Conservation (phyloP, 2,113 vertebrate species). For the Micronycteris hirsuta region DNA sequence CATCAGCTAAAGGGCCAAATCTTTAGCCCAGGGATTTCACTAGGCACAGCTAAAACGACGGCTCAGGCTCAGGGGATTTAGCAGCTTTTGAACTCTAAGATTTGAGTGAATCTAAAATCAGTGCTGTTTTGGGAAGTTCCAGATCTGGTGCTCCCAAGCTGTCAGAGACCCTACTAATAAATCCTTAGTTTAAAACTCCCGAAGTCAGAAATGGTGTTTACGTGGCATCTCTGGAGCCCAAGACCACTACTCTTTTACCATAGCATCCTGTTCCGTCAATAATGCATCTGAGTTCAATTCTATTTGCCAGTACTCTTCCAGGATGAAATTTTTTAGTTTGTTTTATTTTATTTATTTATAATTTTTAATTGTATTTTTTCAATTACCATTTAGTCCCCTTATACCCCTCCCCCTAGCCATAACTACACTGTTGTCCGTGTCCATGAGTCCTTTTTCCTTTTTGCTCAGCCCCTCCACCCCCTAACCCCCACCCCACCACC, state of each 20-base stretch:
- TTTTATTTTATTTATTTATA: too few species aligned
- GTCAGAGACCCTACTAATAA: neutral
- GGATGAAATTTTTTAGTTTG: neutral
- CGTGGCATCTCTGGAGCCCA: neutral
- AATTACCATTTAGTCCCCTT: too few species aligned
- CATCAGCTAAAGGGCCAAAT: conserved; percentile 53
- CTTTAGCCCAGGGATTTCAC: conserved; percentile 34
- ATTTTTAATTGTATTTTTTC: too few species aligned
- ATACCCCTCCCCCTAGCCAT: too few species aligned
- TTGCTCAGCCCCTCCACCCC: too few species aligned
- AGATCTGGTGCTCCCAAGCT: neutral
- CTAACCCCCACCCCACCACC: too few species aligned
- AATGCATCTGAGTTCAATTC: neutral
- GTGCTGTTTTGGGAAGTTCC: neutral
- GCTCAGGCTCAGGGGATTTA: conserved; percentile 29
- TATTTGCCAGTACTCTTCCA: neutral
- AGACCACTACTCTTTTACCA: neutral
- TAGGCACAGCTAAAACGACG: neutral
- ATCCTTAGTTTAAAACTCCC: neutral
- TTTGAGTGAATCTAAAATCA: conserved; percentile 27
- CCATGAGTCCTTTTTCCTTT: too few species aligned
- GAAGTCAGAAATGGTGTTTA: neutral
- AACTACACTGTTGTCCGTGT: too few species aligned
- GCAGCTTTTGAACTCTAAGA: conserved; percentile 5
- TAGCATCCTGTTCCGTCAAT: neutral